These are phyloP conservation scores for Pseudopleuronectes americanus DNA, from an alignment of 2,797 vertebrate species.

Conservation along the genomic window DNA sequence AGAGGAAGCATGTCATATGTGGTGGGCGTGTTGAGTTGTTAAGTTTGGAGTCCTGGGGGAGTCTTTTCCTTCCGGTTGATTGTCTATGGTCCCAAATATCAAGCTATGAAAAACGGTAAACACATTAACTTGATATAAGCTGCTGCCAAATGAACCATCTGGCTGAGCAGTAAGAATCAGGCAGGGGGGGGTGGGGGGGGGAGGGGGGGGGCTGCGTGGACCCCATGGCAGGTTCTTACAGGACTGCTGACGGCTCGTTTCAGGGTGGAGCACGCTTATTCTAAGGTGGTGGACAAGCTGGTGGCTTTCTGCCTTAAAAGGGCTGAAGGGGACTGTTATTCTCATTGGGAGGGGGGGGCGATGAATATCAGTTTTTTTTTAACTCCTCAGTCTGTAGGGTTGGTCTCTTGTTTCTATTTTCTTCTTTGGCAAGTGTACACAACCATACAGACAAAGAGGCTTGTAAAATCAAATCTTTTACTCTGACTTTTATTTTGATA, in stretches of 20 bases:
- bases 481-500: too few species aligned
- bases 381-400: background rate
- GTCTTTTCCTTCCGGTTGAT: background rate
- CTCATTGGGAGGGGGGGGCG: background rate
- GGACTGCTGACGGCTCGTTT: background rate
- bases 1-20: background rate
- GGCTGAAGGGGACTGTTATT: background rate
- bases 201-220: background rate
- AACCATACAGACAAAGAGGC: too few species aligned
- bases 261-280: background rate
- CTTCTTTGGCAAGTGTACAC: too few species aligned
- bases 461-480: too few species aligned
- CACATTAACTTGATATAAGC: background rate
- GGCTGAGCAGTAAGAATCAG: background rate
- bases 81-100: background rate
- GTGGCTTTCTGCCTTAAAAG: background rate
- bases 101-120: background rate
- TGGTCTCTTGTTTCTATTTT: background rate
- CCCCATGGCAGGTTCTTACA: background rate
- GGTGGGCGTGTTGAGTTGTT: too few species aligned
- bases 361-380: background rate
- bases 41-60: background rate
- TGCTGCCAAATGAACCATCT: conserved; percentile 1
- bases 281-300: background rate
- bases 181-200: background rate